A percentile compares a stretch with the other conserved stretches of the same genome.
These are phyloP conservation scores for Athalia rosae DNA, from an alignment of 2,888 invertebrate genomes.

Conservation along the genomic window DNA sequence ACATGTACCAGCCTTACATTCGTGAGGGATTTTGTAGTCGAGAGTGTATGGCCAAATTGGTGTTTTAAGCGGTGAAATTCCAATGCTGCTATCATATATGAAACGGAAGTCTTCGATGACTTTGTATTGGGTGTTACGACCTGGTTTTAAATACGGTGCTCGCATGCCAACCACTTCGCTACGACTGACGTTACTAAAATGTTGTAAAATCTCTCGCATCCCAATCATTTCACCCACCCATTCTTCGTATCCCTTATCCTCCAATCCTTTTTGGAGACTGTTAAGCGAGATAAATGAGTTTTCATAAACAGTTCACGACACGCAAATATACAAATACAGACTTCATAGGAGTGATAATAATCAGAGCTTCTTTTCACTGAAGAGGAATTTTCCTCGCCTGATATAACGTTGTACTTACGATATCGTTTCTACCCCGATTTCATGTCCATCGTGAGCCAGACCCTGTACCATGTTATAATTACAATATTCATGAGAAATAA, in stretches of 20 bases:
- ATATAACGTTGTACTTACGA: slow-evolving; percentile 77
- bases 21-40: slow-evolving; percentile 94
- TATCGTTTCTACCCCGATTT: slow-evolving; percentile 84
- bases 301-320: background rate
- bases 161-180: slow-evolving; percentile 90
- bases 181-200: slow-evolving; percentile 88
- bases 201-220: slow-evolving; percentile 90
- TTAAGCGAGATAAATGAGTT: slow-evolving; percentile 48
- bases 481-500: slow-evolving; percentile 91
- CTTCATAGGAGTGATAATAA: background rate
- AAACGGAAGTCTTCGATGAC: slow-evolving; percentile 94
- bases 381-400: background rate
- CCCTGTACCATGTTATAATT: slow-evolving; percentile 96
- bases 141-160: slow-evolving; percentile 94
- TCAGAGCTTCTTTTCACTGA: background rate
- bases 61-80: slow-evolving; percentile 85
- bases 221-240: slow-evolving; percentile 97
- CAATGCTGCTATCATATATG: slow-evolving; percentile 94
- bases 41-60: slow-evolving; percentile 97
- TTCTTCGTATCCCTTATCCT: slow-evolving; percentile 93
- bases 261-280: slow-evolving; percentile 86
- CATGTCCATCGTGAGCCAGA: slow-evolving; percentile 91
- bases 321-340: slow-evolving; percentile 11
- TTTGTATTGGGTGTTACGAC: slow-evolving; percentile 93
- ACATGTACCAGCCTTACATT: slow-evolving; percentile 94